Evolutionary conservation across 2,113 vertebrate species (phyloP).

Genomic region (Drymodes brunneopygia): DNA sequence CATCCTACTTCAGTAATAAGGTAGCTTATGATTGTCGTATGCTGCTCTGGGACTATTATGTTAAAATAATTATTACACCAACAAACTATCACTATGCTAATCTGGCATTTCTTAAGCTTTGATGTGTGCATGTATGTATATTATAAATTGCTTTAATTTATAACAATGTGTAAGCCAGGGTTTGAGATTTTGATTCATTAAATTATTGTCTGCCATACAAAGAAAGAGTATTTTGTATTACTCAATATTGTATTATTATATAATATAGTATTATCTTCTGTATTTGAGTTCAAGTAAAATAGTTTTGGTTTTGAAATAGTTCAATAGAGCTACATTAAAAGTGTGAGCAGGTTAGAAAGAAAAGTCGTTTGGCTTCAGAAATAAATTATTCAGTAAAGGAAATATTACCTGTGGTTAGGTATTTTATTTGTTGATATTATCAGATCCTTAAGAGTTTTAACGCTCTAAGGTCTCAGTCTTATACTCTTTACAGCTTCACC

Average conservation of each 20-base stretch:
- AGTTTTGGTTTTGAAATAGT: background rate
- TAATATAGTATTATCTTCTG: background rate
- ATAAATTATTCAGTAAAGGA: background rate
- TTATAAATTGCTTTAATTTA: background rate
- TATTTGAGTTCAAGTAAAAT: background rate
- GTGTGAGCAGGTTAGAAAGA: background rate
- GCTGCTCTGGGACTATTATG: background rate
- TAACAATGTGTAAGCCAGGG: background rate
- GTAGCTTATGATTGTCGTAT: background rate
- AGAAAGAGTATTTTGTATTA: background rate
- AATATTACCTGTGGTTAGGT: background rate
- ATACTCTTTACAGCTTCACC: background rate
- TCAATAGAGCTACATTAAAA: background rate
- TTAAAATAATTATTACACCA: background rate
- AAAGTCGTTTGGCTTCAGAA: background rate
- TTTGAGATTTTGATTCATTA: background rate
- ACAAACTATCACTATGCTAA: background rate
- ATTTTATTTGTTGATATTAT: background rate
- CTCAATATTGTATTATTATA: background rate
- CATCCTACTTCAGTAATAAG: background rate
- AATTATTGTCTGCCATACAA: background rate
- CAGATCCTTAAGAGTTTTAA: background rate
- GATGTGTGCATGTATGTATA: background rate
- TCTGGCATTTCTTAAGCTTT: background rate
- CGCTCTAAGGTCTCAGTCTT: background rate